These are phyloP conservation scores for Brachyhypopomus occidentalis DNA, from an alignment of 2,113 vertebrate species.

Conservation along the genomic window DNA sequence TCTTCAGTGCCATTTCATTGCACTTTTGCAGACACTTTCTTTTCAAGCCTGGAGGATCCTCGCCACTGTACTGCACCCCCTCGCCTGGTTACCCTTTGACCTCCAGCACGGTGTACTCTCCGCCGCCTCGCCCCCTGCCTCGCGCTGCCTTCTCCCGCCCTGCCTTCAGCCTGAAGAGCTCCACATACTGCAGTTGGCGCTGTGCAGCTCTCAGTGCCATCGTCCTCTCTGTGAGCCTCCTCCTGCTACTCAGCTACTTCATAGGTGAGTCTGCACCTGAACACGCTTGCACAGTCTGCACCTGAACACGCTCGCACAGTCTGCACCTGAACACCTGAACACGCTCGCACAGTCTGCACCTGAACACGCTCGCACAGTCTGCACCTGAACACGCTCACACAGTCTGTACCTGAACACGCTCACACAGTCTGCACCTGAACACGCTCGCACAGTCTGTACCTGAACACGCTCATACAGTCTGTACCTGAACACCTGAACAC, in stretches of 20 bases:
- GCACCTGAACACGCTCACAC: no score
- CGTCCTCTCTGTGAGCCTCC: conserved; percentile 88
- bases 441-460: no score
- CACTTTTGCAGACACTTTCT: conserved; percentile 88
- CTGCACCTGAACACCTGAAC: no score
- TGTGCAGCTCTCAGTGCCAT: conserved; percentile 96
- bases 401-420: no score
- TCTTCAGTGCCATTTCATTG: conserved; percentile 30
- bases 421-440: no score
- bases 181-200: conserved; percentile 98
- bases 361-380: no score
- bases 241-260: conserved; percentile 95
- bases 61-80: conserved; percentile 95
- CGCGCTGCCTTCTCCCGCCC: conserved; percentile 93
- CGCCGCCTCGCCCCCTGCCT: conserved; percentile 93
- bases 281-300: no score
- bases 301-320: no score
- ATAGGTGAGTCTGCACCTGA: conserved; percentile 83
- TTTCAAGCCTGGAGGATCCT: conserved; percentile 97
- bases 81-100: conserved; percentile 97
- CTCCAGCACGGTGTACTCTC: conserved; percentile 98
- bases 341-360: no score
- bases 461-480: no score
- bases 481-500: no score
- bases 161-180: conserved; percentile 95